Base-by-base conservation (phyloP, 2,113 vertebrate genomes). In the Anser brachyrhynchus region DNA sequence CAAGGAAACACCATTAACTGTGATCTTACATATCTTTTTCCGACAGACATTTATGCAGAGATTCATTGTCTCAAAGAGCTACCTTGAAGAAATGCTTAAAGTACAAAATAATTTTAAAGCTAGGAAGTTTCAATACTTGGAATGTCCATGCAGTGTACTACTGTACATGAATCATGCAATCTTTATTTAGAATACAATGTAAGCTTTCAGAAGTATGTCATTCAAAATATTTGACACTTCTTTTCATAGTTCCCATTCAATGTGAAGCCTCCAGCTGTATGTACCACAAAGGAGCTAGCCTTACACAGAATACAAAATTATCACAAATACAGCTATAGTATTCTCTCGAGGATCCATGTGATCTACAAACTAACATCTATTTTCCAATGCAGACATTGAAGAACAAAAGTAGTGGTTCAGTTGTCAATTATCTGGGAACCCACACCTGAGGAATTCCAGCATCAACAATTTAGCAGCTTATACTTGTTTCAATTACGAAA, bases 381-480 rank as follows among this genome's bases (percentile, higher is more conserved):
- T 55, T 59, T 43, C 25, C 33, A 20, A 43, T 72, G 62, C 17
- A 84, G 77, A 67, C 71, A 62, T 0, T 25, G 43, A 44, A 80
- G 29, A 55, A 59, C 9, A 51, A 51, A 17, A 35, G 26, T 20
- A 8, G 31, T 10, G 28, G 39, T 83, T 62, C 2, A 4, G 49
- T 23, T 64, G 51, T 3, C 33, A 11, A 66, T 43, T 0, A 0
- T 7, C 51, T 35, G 13, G 0, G 0, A 18, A 8, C 10, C 73
- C 29, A 23, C 25, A 25, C 31, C 39, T 0, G 2, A 87, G 43
- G 81, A 28, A 33, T 3, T 8, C 13, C 7, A 2, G 31, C 13
- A 29, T 49, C 65, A 52, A 43, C 7, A 35, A 10, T 13, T 84
- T 23, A 81, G 39, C 28, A 62, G 17, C 17, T 64, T 39, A 18